Evolutionary conservation across 2,797 vertebrate genomes (phyloP).

Genomic region (Lemur catta): DNA sequence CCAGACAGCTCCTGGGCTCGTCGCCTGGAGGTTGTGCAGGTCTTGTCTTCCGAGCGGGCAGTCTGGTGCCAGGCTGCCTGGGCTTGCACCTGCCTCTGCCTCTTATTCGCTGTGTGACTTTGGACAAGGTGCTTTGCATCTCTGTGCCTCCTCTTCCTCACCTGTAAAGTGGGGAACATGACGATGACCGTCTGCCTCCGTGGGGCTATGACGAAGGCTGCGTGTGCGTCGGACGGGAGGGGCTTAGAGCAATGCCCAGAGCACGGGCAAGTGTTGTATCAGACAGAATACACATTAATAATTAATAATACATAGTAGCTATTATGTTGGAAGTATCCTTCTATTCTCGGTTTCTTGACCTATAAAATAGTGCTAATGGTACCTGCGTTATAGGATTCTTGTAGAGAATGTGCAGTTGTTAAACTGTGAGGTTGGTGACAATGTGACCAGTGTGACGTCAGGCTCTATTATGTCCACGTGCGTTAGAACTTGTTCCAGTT

Average conservation of each 20-base stretch:
- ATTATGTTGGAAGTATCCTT: background rate
- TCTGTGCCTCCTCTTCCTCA: background rate
- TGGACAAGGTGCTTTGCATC: background rate
- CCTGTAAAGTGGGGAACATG: background rate
- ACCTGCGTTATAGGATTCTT: background rate
- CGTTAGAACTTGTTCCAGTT: background rate
- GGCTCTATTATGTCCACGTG: background rate
- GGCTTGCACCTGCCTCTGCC: background rate
- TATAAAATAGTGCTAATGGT: background rate
- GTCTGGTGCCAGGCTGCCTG: background rate
- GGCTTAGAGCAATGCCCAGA: background rate
- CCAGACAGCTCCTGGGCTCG: background rate
- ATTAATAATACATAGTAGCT: background rate
- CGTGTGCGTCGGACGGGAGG: background rate
- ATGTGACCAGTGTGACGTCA: background rate
- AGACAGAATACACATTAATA: background rate
- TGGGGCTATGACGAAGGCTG: background rate
- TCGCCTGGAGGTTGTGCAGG: background rate
- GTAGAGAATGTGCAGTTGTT: background rate
- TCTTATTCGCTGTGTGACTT: background rate
- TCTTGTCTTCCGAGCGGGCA: background rate
- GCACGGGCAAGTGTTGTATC: too few species aligned
- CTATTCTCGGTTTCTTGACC: background rate
- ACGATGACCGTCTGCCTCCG: background rate
- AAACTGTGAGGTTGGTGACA: background rate